A percentile compares a stretch with the other conserved stretches of the same genome.
These are phyloP conservation scores for Euwallacea fornicatus DNA, from an alignment of 1,140 invertebrate species.

Conservation along the genomic window DNA sequence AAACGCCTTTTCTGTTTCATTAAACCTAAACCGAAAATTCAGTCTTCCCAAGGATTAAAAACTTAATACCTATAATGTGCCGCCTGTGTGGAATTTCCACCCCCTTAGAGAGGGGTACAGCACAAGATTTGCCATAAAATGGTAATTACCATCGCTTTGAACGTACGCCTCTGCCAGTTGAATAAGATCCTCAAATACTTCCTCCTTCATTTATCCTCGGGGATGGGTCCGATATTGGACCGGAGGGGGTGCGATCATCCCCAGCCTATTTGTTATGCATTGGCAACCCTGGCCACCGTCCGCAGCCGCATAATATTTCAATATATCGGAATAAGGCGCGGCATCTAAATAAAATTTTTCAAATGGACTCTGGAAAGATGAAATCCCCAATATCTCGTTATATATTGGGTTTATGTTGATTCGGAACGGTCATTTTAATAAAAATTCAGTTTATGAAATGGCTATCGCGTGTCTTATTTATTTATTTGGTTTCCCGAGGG, in stretches of 20 bases:
- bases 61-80: no score
- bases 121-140: no score
- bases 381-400: slow-evolving; percentile 38
- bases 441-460: slow-evolving; percentile 35
- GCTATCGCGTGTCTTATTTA: slow-evolving; percentile 24
- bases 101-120: no score
- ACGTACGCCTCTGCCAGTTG: no score
- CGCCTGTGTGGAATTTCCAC: no score
- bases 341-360: slow-evolving; percentile 47
- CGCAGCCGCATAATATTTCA: slow-evolving; percentile 49
- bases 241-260: slow-evolving; percentile 34
- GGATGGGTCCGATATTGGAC: slow-evolving; percentile 25
- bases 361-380: slow-evolving; percentile 41
- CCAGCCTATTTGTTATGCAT: slow-evolving; percentile 49
- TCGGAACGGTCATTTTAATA: slow-evolving; percentile 38
- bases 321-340: slow-evolving; percentile 44
- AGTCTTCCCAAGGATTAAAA: no score
- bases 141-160: no score
- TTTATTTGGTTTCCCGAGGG: slow-evolving; percentile 6
- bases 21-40: no score
- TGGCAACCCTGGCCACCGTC: slow-evolving; percentile 48
- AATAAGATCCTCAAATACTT: slow-evolving; percentile 5
- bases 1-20: no score
- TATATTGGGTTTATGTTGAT: slow-evolving; percentile 40
- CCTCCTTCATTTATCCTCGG: slow-evolving; percentile 32